Conservation (phyloP, 2,113 vertebrate species). For the Scartelaos histophorus region DNA sequence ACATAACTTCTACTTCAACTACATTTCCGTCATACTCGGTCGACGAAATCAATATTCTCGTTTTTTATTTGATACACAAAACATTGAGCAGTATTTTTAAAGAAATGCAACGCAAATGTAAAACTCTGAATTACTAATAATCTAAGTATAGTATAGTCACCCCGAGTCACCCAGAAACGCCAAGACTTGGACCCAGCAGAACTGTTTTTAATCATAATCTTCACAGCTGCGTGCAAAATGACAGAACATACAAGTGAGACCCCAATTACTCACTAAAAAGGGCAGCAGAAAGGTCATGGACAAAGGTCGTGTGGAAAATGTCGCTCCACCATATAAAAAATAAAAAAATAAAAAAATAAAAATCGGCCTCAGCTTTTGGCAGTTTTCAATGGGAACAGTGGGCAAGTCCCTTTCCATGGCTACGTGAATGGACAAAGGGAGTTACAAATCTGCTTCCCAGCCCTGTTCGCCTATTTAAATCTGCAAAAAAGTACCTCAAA, state of each 20-base stretch:
- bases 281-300: slow-evolving; percentile 65
- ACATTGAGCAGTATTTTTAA: background rate
- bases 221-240: slow-evolving; percentile 20
- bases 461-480: background rate
- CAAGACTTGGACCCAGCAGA: slow-evolving; percentile 16
- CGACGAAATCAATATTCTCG: background rate
- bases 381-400: slow-evolving; percentile 19
- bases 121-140: no score
- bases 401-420: slow-evolving; percentile 7
- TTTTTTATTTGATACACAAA: background rate
- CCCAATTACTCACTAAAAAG: slow-evolving; percentile 64
- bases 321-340: slow-evolving; percentile 50
- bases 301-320: slow-evolving; percentile 66
- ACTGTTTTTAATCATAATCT: slow-evolving; percentile 31
- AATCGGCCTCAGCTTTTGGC: slow-evolving; percentile 26
- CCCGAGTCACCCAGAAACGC: background rate
- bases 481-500: no score
- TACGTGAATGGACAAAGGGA: slow-evolving; percentile 25
- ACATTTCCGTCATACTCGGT: no score
- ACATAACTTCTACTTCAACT: background rate
- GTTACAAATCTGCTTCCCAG: slow-evolving; percentile 19
- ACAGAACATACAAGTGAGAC: slow-evolving; percentile 54
- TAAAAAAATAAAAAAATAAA: no score
- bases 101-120: no score
- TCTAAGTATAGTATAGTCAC: background rate